Conservation (phyloP, 2,888 invertebrate species). For the Deilephila porcellus region DNA sequence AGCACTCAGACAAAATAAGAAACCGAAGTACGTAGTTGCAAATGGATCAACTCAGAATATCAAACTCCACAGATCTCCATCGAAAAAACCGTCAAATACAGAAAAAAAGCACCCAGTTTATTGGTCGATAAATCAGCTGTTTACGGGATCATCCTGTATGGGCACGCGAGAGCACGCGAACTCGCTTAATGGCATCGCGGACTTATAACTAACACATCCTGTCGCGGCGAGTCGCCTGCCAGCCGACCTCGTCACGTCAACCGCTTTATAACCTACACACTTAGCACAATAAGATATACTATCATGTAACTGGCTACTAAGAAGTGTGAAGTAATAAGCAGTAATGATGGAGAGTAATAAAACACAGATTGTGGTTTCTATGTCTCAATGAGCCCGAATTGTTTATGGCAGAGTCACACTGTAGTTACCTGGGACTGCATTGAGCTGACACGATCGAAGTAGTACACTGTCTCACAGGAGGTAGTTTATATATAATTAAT, state of each 20-base stretch:
- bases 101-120: not conserved
- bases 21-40: too few species aligned
- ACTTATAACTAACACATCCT: conserved; percentile 69
- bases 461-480: too few species aligned
- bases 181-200: conserved; percentile 63
- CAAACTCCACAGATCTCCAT: not conserved
- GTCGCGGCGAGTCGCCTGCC: conserved; percentile 42
- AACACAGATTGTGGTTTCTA: too few species aligned
- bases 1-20: too few species aligned
- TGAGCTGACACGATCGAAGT: too few species aligned
- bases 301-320: not conserved
- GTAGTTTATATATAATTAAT: too few species aligned
- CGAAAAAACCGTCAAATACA: not conserved
- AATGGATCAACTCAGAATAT: not conserved
- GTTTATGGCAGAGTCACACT: too few species aligned
- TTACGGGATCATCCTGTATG: conserved; percentile 48
- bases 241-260: conserved; percentile 24
- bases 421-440: too few species aligned
- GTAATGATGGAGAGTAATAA: too few species aligned
- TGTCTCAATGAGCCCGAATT: too few species aligned
- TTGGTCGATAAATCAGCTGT: not conserved
- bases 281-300: not conserved
- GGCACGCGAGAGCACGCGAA: conserved; percentile 58
- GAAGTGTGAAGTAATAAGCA: not conserved
- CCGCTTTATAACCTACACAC: conserved; percentile 2